These are phyloP conservation scores for Gobius niger DNA, from an alignment of 2,113 vertebrate genomes.

Conservation along the genomic window DNA sequence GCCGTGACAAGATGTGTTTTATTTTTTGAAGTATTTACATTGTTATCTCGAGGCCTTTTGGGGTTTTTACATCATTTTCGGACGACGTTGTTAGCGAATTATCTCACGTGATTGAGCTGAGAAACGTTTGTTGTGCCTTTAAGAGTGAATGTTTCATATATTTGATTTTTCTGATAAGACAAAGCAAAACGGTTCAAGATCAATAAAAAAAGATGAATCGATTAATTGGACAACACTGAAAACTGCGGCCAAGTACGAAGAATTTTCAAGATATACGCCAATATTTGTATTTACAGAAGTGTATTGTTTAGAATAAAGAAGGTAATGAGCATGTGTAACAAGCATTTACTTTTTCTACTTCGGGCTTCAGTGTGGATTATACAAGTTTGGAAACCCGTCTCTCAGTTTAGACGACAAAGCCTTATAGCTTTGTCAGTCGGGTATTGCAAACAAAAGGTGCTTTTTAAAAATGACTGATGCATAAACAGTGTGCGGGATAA, in stretches of 20 bases:
- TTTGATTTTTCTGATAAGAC: background rate
- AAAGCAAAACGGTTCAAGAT: background rate
- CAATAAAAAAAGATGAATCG: background rate
- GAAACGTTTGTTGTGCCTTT: background rate
- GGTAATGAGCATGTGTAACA: background rate
- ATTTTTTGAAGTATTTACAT: conserved; percentile 72
- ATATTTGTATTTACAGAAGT: conserved; percentile 20
- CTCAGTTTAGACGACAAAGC: background rate
- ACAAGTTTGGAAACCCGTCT: background rate
- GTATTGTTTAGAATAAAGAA: conserved; percentile 12
- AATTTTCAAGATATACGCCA: background rate
- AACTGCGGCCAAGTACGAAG: conserved; percentile 4
- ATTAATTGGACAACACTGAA: conserved; percentile 9
- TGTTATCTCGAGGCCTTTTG: conserved; percentile 1
- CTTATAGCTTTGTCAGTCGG: background rate
- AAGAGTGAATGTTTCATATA: background rate
- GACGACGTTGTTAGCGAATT: background rate
- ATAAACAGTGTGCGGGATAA: conserved; percentile 1
- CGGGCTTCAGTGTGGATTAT: background rate
- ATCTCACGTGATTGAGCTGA: background rate
- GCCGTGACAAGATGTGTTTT: conserved; percentile 57
- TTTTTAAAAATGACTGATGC: background rate
- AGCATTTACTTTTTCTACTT: background rate
- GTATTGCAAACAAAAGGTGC: background rate
- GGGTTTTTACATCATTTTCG: background rate